Evolutionary conservation across 64 coral and sea anemone genomes (phyloP), one percentile per base, ranked within the genome.

Genomic region (Acropora yongei): DNA sequence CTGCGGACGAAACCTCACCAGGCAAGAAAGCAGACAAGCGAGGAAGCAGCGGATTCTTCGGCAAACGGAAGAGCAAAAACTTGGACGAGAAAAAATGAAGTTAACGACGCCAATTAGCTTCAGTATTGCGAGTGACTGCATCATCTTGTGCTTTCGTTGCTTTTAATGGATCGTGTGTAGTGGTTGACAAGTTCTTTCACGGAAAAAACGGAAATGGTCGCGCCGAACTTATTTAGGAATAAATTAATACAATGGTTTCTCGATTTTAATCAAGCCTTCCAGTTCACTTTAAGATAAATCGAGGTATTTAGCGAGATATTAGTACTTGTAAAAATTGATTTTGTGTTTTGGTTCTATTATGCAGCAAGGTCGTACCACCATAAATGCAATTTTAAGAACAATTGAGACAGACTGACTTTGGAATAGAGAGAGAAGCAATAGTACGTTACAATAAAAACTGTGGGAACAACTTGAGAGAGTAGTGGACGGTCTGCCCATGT

Each of bases 11-110:
- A 6, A 44, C 92, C 3, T 93, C 95, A 0, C 92, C 95, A 8
- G 88, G 84, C 44, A 93, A 91, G 92, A 97, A 97, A 79, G 78
- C 75, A 18, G 90, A 94, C 3, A 87, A 90, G 5, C 61, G 82
- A 7, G 65, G 40, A 1, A 83, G 92, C 8, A 97, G 95, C 40
- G 78, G 95, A 4, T 71, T 85, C 44, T 97, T 97, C 84, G 93
- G 90, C 11, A 97, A 97, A 41, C 79, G 95, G 81, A 97, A 77
- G 73, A 97, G 95, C 92, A 97, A 94, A 77, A 93, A 96, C 80
- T 76, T 96, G 19, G 95, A 94, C 47, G 82, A 85, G 43, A 72
- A 71, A 41, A 85, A 85, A 85, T 85, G 46, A 71, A 49, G 67
- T 45, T 30, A 82, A 49, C 65, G 30, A 30, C 30, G 30, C 30